Percentiles rank a stretch among this genome's conserved stretches.
Conservation (phyloP, 1,140 invertebrate genomes). For the Pectinophora gossypiella region DNA sequence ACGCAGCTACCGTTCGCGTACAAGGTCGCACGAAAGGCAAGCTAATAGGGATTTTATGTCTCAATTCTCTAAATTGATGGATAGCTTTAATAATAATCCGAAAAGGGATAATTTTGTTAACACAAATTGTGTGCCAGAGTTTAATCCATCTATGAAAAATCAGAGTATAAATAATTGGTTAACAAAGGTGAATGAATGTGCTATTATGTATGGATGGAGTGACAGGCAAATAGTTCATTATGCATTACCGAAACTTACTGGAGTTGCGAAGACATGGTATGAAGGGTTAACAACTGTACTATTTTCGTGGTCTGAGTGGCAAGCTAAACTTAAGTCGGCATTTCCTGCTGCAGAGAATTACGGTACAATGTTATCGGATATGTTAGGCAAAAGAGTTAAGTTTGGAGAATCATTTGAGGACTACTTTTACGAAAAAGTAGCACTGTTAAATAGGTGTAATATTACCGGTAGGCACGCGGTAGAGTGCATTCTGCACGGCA, state of each 20-base stretch:
- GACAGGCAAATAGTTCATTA: conserved; percentile 4
- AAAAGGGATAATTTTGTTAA: conserved; percentile 3
- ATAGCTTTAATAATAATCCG: too few species aligned
- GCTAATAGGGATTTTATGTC: background rate
- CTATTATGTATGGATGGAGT: conserved; percentile 8
- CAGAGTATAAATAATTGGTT: conserved; percentile 7
- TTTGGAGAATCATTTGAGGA: background rate
- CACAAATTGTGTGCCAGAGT: conserved; percentile 5
- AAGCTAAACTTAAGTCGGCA: background rate
- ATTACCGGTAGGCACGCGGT: background rate
- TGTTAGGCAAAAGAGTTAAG: conserved; percentile 2
- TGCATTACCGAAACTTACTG: background rate
- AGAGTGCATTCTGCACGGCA: background rate
- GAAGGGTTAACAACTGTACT: background rate
- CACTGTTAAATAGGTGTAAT: background rate
- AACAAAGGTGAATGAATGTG: conserved; percentile 10
- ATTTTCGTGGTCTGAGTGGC: conserved; percentile 4
- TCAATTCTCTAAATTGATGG: background rate
- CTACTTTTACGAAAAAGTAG: conserved; percentile 3
- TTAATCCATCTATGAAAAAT: conserved; percentile 2
- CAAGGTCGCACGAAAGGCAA: background rate
- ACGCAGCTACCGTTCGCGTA: background rate
- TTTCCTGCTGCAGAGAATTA: conserved; percentile 2
- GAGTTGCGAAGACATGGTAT: conserved; percentile 3
- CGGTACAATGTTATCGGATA: background rate